Evolutionary conservation across 2,888 invertebrate genomes (phyloP), one percentile per base, ranked within the genome.

Genomic region (Diaphora mendica): DNA sequence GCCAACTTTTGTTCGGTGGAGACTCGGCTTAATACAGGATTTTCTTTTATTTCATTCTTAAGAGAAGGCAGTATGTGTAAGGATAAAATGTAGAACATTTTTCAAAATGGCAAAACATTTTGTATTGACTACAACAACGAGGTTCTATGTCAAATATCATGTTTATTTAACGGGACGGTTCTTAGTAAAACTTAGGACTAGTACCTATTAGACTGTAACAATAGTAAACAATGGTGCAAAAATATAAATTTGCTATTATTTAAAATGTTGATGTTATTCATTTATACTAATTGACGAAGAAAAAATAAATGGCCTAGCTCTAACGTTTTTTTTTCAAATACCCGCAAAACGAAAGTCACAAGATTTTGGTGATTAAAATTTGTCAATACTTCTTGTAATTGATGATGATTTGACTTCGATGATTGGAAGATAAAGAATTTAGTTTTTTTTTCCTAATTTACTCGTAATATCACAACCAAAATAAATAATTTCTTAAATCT

Each of bases 401-500:
- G n/a, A n/a, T n/a, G n/a, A n/a, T n/a, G n/a, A n/a, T n/a, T n/a
- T n/a, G n/a, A n/a, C n/a, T n/a, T 55, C 70, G 70, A 70, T 79
- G 75, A 64, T 51, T 81, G 78, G 81, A 82, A 79, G 79, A 72
- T 68, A 74, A 62, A 76, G 35, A 79, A 77, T 77, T 82, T 74
- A 67, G 77, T 76, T 75, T 69, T 75, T 2, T 44, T 48, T 77
- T 65, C 35, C 73, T 79, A 76, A 79, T 78, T 79, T 75, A 79
- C 75, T 76, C 75, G 74, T 82, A 82, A 80, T 77, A 83, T 85
- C 85, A 85, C 85, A 85, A 85, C 85, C 85, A 78, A 85, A 85
- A 82, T 84, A 78, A 84, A 84, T 83, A 74, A 80, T 77, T 78
- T 74, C 79, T 84, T 82, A 82, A 39, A 77, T 67, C 84, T 83